These are phyloP conservation scores for Heliconius sara DNA, from an alignment of 2,888 invertebrate genomes.

Conservation along the genomic window DNA sequence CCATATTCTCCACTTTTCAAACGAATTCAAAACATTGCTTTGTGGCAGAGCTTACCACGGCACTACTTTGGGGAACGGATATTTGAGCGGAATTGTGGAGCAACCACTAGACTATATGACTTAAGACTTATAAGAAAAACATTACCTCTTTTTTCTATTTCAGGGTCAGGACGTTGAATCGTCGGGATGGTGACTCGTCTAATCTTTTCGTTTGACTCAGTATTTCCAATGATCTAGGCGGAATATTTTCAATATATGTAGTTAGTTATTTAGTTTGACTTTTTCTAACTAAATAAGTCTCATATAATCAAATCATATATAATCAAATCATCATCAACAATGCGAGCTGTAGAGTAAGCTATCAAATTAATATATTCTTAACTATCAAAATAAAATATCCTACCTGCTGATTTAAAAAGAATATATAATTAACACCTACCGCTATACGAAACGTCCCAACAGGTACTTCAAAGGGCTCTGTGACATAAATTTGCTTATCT, in stretches of 20 bases:
- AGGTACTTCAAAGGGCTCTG: conserved; percentile 56
- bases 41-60: too few relatives aligned
- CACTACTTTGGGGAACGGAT: too few relatives aligned
- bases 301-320: too few relatives aligned
- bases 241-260: neutral
- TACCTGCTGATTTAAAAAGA: neutral
- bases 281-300: too few relatives aligned
- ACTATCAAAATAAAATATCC: neutral
- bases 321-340: too few relatives aligned
- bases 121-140: neutral
- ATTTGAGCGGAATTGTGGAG: too few relatives aligned
- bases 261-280: too few relatives aligned
- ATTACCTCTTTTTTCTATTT: neutral
- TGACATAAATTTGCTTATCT: conserved; percentile 56
- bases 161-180: conserved; percentile 28
- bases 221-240: conserved; percentile 35
- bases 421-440: conserved; percentile 45
- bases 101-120: neutral
- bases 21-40: too few relatives aligned
- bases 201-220: conserved; percentile 30
- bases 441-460: conserved; percentile 57
- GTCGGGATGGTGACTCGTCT: conserved; percentile 31
- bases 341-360: too few relatives aligned
- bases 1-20: too few relatives aligned
- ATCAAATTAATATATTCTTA: too few relatives aligned